phyloP scores from a whole-genome alignment of 2,797 vertebrate species.

The Phrynocephalus vlangalii region DNA sequence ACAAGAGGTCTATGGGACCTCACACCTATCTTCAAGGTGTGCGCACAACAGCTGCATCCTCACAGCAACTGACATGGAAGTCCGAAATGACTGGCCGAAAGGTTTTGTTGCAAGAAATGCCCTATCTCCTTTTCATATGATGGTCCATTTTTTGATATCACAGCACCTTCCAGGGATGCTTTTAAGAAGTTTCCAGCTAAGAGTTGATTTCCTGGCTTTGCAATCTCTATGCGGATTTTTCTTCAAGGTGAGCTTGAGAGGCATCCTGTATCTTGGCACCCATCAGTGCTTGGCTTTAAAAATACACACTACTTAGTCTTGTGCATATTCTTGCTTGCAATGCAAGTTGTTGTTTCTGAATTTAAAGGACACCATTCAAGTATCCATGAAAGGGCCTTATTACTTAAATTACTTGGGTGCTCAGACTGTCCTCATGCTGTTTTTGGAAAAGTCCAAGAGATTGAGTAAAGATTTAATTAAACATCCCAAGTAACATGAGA shows the following conservation, averaged over 20 bases:
- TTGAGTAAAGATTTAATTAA: slow-evolving; percentile 34
- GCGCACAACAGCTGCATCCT: background rate
- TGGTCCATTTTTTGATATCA: background rate
- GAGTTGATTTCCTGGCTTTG: background rate
- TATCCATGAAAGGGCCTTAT: slow-evolving; percentile 31
- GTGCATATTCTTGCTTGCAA: slow-evolving; percentile 30
- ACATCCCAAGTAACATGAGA: slow-evolving; percentile 13
- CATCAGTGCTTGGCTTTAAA: background rate
- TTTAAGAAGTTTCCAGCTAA: slow-evolving; percentile 24
- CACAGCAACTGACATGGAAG: background rate
- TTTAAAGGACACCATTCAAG: slow-evolving; percentile 36
- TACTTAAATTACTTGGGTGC: slow-evolving; percentile 38
- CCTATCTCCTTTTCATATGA: background rate
- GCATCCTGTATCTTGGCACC: slow-evolving; percentile 30
- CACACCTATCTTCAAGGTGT: too few species aligned
- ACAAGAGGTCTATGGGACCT: background rate
- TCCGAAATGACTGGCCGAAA: background rate
- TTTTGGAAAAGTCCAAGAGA: slow-evolving; percentile 45
- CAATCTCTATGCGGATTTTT: background rate
- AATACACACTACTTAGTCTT: too few species aligned
- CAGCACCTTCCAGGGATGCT: slow-evolving; percentile 10
- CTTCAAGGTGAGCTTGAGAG: slow-evolving; percentile 33
- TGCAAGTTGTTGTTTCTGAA: slow-evolving; percentile 31
- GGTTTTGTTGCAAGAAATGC: background rate
- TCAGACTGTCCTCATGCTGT: slow-evolving; percentile 34